Conservation (phyloP, 2,888 invertebrate genomes). For the Drosophila suboccidentalis region DNA sequence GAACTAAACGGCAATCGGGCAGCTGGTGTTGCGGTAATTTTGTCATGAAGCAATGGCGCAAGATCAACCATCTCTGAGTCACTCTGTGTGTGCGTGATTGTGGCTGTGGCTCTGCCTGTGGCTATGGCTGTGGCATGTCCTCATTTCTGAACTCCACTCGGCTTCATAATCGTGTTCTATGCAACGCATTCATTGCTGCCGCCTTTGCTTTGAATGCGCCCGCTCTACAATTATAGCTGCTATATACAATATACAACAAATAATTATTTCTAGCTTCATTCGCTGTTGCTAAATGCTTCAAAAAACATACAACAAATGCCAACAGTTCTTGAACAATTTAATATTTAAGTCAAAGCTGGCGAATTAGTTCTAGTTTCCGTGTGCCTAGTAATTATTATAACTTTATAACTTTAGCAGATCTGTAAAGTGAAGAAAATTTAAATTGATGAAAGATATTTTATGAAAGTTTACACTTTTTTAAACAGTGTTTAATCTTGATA, state of each 20-base stretch:
- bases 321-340: constrained; percentile 2
- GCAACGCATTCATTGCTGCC: constrained; percentile 46
- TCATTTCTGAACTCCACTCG: constrained; percentile 36
- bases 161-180: constrained; percentile 23
- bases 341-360: constrained; percentile 36
- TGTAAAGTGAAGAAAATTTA: constrained; percentile 3
- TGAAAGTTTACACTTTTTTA: not conserved
- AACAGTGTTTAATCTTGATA: not conserved
- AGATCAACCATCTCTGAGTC: constrained; percentile 90
- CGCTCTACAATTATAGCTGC: constrained; percentile 35
- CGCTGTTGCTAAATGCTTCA: constrained; percentile 56
- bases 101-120: constrained; percentile 5
- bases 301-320: constrained; percentile 18
- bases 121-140: constrained; percentile 43
- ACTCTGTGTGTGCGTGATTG: constrained; percentile 15
- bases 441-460: no score
- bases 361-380: constrained; percentile 44
- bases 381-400: constrained; percentile 44
- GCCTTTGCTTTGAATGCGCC: constrained; percentile 73
- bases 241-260: constrained; percentile 14
- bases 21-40: constrained; percentile 92
- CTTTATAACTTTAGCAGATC: constrained; percentile 31
- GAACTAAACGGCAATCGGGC: constrained; percentile 83
- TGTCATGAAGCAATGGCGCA: constrained; percentile 91
- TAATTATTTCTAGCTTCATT: constrained; percentile 48